A percentile compares a stretch with the other conserved stretches of the same genome.
phyloP scores from a whole-genome alignment of 2,113 vertebrate genomes.

The Microtus oregoni region DNA sequence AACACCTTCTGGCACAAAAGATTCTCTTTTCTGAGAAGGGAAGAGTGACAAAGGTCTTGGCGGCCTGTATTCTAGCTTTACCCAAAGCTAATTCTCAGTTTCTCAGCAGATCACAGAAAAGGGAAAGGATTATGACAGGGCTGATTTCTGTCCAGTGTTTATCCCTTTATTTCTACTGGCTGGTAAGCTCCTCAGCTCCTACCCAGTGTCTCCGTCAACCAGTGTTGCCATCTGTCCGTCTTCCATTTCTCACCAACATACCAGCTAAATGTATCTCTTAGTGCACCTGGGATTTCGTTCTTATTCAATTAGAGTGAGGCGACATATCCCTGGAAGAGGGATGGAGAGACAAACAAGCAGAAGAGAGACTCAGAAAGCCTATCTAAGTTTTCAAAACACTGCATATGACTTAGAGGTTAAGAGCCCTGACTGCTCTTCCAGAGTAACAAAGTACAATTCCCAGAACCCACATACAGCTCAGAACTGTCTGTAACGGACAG shows the following conservation, averaged over 20 bases:
- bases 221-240: not conserved
- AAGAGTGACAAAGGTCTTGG: not conserved
- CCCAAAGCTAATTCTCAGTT: not conserved
- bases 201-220: not conserved
- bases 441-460: too few relatives aligned
- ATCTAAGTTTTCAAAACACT: not conserved
- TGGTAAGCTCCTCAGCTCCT: not conserved
- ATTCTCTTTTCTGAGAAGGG: not conserved
- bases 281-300: not conserved
- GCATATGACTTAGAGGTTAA: not conserved
- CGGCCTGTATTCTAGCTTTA: not conserved
- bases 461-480: too few relatives aligned
- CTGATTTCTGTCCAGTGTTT: not conserved
- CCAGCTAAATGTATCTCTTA: not conserved
- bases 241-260: not conserved
- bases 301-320: not conserved
- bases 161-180: not conserved
- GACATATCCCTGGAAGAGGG: not conserved
- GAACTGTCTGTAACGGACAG: too few relatives aligned
- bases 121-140: not conserved
- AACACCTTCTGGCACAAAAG: not conserved
- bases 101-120: not conserved
- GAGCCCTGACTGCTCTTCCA: too few relatives aligned
- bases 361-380: not conserved
- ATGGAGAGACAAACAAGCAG: not conserved